Base-by-base conservation (phyloP, 2,888 invertebrate genomes). In the Idaea aversata region DNA sequence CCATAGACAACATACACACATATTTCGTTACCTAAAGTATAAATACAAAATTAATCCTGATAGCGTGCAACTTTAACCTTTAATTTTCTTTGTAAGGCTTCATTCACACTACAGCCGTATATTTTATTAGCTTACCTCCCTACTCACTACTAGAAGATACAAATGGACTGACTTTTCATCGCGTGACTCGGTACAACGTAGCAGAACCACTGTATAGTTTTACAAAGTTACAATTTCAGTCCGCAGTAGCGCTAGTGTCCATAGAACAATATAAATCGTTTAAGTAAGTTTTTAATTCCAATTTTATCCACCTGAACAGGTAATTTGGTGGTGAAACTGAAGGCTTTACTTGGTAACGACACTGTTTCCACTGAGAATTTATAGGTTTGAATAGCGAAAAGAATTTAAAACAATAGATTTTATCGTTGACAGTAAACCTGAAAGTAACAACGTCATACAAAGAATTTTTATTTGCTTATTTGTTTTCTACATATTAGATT, bases 391-490 rank as follows among this genome's bases (percentile, higher is more conserved):
- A 72, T 65, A 63, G 70, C 69, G 69, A 71, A 72, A 74, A 74
- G 73, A 72, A 64, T 71, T 67, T 69, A 66, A 67, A 69, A 65
- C 72, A 69, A 71, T 71, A 70, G 71, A 72, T 73, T 71, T 64
- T 73, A 75, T 71, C 71, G 16, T 62, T 63, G 68, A 67, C 62
- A 34, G 68, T 65, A 47, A 47, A 47, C 47, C 7, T 13, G 25
- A 7, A 47, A 10, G 47, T 47, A 47, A 47, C 47, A 47, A 47
- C 47, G 47, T 47, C 47, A 4, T 47, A 13, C 47, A 47, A 47
- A 47, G 47, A 47, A 47, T 0, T 25, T 25, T 25, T 47, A 47
- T 47, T 47, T 7, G 13, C 13, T 47, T 47, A 47, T 25, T 25
- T 25, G 25, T 25, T 25, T 25, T 25, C 25, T 25, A 25, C 25